These are phyloP conservation scores for Sternarchorhynchus goeldii DNA, from an alignment of 2,797 vertebrate species.

Conservation along the genomic window DNA sequence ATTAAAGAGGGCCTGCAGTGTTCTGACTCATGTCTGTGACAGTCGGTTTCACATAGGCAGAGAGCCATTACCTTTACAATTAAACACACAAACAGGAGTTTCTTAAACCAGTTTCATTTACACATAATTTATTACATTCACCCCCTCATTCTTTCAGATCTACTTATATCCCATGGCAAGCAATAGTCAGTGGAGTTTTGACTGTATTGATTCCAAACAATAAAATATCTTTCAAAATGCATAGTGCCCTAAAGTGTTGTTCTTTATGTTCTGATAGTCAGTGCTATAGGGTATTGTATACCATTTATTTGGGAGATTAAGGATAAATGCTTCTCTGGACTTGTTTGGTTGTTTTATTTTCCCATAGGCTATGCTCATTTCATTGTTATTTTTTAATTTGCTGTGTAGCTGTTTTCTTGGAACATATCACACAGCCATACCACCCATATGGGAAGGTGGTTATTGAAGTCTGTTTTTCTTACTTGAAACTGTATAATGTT, in stretches of 20 bases:
- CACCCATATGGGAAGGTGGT: neutral
- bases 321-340: neutral
- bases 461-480: too few species aligned
- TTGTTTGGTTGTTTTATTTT: neutral
- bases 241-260: conserved; percentile 1
- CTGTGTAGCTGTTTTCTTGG: neutral
- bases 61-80: conserved; percentile 30
- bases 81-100: conserved; percentile 19
- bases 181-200: neutral
- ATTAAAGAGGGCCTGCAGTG: conserved; percentile 35
- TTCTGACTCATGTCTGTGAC: conserved; percentile 43
- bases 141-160: conserved; percentile 1
- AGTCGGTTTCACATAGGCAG: conserved; percentile 34
- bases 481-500: neutral
- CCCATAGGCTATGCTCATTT: too few species aligned
- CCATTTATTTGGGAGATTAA: neutral
- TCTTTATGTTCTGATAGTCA: neutral
- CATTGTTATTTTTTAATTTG: neutral
- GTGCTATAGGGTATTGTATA: neutral
- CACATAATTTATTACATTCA: conserved; percentile 27
- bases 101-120: conserved; percentile 13
- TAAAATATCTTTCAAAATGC: neutral
- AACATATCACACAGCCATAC: neutral
- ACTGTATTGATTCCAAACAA: conserved; percentile 1
- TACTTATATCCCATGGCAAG: neutral